phyloP scores from a whole-genome alignment of 1,140 invertebrate genomes.

The Meloidogyne hapla region DNA sequence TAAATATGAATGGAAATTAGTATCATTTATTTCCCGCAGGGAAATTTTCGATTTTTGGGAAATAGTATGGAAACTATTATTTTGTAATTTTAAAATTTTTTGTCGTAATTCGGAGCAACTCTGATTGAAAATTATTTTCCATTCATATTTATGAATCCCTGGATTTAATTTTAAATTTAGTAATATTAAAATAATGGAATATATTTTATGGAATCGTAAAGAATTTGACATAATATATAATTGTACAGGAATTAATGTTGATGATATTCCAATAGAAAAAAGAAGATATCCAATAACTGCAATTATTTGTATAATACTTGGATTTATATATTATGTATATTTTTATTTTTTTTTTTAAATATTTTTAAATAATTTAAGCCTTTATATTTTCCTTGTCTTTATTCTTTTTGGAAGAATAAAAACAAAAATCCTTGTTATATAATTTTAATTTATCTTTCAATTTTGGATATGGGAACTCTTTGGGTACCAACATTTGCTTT shows the following conservation, averaged over 20 bases:
- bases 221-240: conserved; percentile 2
- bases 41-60: too few relatives aligned
- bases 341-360: background rate
- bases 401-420: conserved; percentile 12
- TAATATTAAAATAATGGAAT: background rate
- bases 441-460: background rate
- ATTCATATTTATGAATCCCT: too few relatives aligned
- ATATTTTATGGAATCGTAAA: background rate
- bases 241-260: conserved; percentile 8
- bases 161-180: too few relatives aligned
- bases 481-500: background rate
- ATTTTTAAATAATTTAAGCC: background rate
- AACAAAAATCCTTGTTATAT: background rate
- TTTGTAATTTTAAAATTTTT: too few relatives aligned
- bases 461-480: conserved; percentile 9
- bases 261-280: background rate
- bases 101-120: too few relatives aligned
- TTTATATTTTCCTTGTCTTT: conserved; percentile 15
- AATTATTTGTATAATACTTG: conserved; percentile 11
- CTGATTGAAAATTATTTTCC: too few relatives aligned
- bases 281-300: background rate
- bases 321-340: conserved; percentile 9
- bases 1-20: too few relatives aligned
- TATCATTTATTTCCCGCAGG: too few relatives aligned
- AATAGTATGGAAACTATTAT: too few relatives aligned